Conservation (phyloP, 2,888 invertebrate species). For the Parasteatoda lunata region DNA sequence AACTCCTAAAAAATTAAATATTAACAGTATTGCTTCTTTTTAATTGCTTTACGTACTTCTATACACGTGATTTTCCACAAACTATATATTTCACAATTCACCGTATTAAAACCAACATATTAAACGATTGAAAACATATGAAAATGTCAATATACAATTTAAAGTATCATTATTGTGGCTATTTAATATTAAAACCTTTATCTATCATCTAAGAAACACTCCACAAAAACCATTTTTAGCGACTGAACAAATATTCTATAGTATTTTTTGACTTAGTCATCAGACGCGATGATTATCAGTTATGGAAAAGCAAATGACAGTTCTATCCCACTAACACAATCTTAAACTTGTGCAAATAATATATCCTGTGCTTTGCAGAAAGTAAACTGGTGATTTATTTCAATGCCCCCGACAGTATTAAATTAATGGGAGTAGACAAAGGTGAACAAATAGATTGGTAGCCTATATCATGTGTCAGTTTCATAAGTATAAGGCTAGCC, state of each 20-base stretch:
- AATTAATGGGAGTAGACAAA: constrained; percentile 44
- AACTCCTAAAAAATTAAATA: too few relatives aligned
- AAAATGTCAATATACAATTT: constrained; percentile 5
- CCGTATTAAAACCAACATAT: background rate
- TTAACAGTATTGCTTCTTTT: too few relatives aligned
- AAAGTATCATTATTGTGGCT: constrained; percentile 40
- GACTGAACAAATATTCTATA: constrained; percentile 44
- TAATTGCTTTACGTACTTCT: too few relatives aligned
- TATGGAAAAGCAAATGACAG: constrained; percentile 46
- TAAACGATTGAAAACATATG: background rate
- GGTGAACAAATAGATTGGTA: constrained; percentile 28
- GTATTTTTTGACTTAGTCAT: constrained; percentile 59
- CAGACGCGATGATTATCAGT: constrained; percentile 55
- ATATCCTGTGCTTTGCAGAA: constrained; percentile 42
- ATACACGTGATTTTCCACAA: too few relatives aligned
- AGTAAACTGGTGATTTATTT: constrained; percentile 38
- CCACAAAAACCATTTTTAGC: constrained; percentile 42
- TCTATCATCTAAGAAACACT: constrained; percentile 35
- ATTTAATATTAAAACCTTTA: constrained; percentile 35
- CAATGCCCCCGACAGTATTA: constrained; percentile 46
- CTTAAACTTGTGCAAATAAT: constrained; percentile 62
- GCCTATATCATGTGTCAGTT: constrained; percentile 37
- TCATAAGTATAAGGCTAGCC: constrained; percentile 24
- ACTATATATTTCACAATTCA: too few relatives aligned
- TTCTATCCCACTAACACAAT: constrained; percentile 53